Conservation (phyloP, 2,888 invertebrate genomes). For the Oscheius sp. region DNA sequence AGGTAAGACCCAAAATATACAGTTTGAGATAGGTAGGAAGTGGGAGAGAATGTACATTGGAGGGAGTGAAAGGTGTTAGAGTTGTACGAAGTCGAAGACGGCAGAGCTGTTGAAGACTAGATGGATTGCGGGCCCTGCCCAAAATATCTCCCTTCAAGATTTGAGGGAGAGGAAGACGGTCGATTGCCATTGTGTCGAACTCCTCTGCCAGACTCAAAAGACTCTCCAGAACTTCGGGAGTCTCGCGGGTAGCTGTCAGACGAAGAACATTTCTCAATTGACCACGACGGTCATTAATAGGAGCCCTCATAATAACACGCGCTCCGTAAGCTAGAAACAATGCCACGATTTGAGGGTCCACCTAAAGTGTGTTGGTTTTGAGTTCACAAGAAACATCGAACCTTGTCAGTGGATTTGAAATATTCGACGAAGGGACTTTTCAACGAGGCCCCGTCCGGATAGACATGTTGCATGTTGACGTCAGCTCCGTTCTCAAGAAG, state of each 20-base stretch:
- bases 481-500: constrained; percentile 65
- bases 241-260: constrained; percentile 53
- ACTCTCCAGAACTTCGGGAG: constrained; percentile 56
- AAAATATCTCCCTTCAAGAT: constrained; percentile 54
- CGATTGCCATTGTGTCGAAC: constrained; percentile 57
- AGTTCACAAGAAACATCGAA: background rate
- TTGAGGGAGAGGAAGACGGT: constrained; percentile 58
- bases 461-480: constrained; percentile 61
- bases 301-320: constrained; percentile 60
- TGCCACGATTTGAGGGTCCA: constrained; percentile 57
- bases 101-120: constrained; percentile 58
- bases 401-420: constrained; percentile 54
- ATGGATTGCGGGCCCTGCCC: constrained; percentile 57
- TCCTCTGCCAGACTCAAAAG: constrained; percentile 60
- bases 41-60: constrained; percentile 51
- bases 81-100: constrained; percentile 57
- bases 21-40: constrained; percentile 54
- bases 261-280: constrained; percentile 65
- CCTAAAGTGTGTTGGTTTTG: constrained; percentile 20
- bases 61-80: constrained; percentile 48
- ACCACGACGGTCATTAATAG: constrained; percentile 63
- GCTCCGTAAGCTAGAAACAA: constrained; percentile 65
- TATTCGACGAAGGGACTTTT: constrained; percentile 68
- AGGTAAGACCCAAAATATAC: constrained; percentile 62
- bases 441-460: constrained; percentile 61